Evolutionary conservation across 2,888 invertebrate genomes (phyloP).

Genomic region (Oxytorus armatus): DNA sequence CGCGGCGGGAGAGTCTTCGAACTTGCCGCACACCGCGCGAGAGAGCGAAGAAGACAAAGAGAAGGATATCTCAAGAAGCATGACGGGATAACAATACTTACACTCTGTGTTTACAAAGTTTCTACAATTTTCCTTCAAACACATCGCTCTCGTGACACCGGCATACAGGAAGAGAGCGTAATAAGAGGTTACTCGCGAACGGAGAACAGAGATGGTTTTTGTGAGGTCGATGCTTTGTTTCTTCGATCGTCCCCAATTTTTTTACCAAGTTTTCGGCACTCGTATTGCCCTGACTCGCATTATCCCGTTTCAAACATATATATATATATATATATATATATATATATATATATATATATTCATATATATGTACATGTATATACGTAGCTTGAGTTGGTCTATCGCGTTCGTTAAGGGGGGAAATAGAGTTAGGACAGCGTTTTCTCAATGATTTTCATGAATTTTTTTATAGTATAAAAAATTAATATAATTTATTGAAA

Average conservation of each 20-base stretch:
- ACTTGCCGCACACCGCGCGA: constrained; percentile 32
- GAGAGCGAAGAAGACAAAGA: constrained; percentile 10
- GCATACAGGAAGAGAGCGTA: neutral
- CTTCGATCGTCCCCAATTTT: too few relatives aligned
- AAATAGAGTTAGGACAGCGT: too few relatives aligned
- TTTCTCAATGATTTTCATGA: too few relatives aligned
- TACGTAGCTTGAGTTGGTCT: neutral
- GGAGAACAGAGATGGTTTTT: neutral
- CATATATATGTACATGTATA: neutral
- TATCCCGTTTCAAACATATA: too few relatives aligned
- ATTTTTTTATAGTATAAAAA: too few relatives aligned
- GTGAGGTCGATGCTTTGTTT: neutral
- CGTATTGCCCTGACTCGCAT: too few relatives aligned
- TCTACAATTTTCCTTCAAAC: constrained; percentile 35
- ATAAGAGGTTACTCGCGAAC: constrained; percentile 12
- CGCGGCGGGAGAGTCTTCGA: constrained; percentile 40
- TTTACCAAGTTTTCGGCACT: too few relatives aligned
- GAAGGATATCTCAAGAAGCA: constrained; percentile 18
- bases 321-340: too few relatives aligned
- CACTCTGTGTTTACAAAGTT: constrained; percentile 8
- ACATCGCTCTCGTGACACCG: constrained; percentile 12
- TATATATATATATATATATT: too few relatives aligned
- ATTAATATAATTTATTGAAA: too few relatives aligned
- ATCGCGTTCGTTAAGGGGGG: constrained; percentile 36
- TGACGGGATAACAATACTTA: constrained; percentile 10